These are phyloP conservation scores for Xanthorhoe designata DNA, from an alignment of 2,888 invertebrate species.

Conservation along the genomic window DNA sequence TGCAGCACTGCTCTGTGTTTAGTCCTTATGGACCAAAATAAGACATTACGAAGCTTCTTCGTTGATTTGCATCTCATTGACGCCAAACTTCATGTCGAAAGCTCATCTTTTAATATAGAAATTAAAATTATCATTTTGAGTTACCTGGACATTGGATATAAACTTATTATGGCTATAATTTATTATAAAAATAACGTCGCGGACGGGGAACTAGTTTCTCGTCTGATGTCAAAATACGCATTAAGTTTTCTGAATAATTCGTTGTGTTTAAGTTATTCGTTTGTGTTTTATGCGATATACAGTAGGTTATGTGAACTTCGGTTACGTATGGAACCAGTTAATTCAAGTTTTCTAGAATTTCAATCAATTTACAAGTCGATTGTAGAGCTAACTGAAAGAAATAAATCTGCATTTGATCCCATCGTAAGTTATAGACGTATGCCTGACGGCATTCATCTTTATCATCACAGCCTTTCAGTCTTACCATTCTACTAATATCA, in stretches of 20 bases:
- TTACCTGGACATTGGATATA: not conserved
- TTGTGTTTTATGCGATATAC: slow-evolving; percentile 16
- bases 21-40: not conserved
- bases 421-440: slow-evolving; percentile 3
- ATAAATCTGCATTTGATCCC: slow-evolving; percentile 9
- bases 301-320: slow-evolving; percentile 7
- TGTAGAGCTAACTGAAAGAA: slow-evolving; percentile 13
- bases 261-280: slow-evolving; percentile 3
- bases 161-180: not conserved
- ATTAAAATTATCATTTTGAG: not conserved
- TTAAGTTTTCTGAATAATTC: not conserved
- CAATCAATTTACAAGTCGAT: slow-evolving; percentile 21
- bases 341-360: not conserved
- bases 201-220: no score
- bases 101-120: slow-evolving; percentile 1
- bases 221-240: not conserved
- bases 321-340: not conserved
- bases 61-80: slow-evolving; percentile 14
- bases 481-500: no score
- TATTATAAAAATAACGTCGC: not conserved
- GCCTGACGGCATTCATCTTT: no score
- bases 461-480: no score
- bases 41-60: not conserved
- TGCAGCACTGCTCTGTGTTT: not conserved
- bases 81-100: not conserved